Base-by-base conservation (phyloP, 37 sponge, comb jelly and placozoan genomes). In the Eunapius fragilis region DNA sequence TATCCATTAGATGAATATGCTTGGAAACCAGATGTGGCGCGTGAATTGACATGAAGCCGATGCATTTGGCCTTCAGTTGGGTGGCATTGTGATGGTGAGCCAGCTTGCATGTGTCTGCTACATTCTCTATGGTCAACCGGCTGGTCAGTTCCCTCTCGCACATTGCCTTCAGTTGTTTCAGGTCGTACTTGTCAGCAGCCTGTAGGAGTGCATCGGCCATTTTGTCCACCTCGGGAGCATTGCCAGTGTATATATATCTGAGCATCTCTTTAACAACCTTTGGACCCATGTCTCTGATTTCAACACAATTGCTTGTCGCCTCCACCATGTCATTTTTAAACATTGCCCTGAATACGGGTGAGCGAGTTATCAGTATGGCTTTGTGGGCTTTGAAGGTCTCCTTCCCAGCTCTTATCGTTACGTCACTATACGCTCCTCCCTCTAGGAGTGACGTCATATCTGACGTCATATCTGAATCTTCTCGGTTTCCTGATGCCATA, bases 321-420 rank as follows among this genome's bases (percentile, higher is more conserved):
- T 96, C 97, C 69, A 77, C 87, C 94, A 96, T 91, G 25, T 82
- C 80, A 67, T 94, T 89, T 70, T 96, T 83, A 76, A 96, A 96
- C 97, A 96, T 96, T 36, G 94, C 94, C 23, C 74, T 74, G 79
- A 96, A 96, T 41, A 96, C 97, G 7, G 97, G 97, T 7, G 97
- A 96, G 36, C 94, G 74, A 2, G 92, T 84, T 72, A 76, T 90
- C 71, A 95, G 68, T 14, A 92, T 89, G 17, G 86, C 90, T 34
- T 88, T 85, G 80, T 95, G 95, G 36, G 90, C 95, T 37, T 75
- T 80, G 69, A 95, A 86, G 72, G 87, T 82, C 32, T 41, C 47
- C 5, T 71, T 30, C n/a, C 82, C 90, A 24, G 91, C 87, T 58
- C 32, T 50, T 24, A 93, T 50, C 1, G 86, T 86, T 25, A 93